Percentiles rank a stretch among this genome's conserved stretches.
These are phyloP conservation scores for Ochropleura plecta DNA, from an alignment of 2,888 invertebrate genomes.

Conservation along the genomic window DNA sequence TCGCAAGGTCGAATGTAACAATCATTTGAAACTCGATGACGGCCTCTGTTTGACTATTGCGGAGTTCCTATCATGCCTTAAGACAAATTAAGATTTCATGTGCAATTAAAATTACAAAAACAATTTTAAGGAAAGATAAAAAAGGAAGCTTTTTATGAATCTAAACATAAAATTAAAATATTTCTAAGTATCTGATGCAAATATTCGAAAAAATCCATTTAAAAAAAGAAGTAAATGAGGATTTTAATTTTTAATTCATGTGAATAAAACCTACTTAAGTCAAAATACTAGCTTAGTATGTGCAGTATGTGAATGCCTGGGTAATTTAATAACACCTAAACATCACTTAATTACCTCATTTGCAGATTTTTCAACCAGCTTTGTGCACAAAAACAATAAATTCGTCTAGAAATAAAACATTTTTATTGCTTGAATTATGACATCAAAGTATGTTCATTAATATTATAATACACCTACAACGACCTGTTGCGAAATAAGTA, in stretches of 20 bases:
- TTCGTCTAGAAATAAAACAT: background rate
- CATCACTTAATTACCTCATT: background rate
- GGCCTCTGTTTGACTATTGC: slow-evolving; percentile 12
- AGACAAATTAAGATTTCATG: slow-evolving; percentile 27
- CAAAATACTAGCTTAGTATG: background rate
- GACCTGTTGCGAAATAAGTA: background rate
- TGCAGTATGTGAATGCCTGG: background rate
- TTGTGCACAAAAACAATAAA: background rate
- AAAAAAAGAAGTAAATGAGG: background rate
- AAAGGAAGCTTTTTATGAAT: slow-evolving; percentile 11
- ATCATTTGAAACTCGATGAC: slow-evolving; percentile 41
- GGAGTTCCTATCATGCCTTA: slow-evolving; percentile 32
- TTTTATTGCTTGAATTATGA: background rate
- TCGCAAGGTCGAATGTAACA: slow-evolving; percentile 40
- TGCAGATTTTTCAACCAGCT: background rate
- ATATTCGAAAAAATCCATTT: background rate
- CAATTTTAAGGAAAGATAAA: slow-evolving; percentile 1
- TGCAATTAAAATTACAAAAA: slow-evolving; percentile 11
- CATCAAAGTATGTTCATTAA: background rate
- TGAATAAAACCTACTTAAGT: background rate
- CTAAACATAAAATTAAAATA: background rate
- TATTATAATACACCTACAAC: background rate
- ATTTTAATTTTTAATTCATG: background rate
- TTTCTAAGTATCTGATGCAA: background rate
- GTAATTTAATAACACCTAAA: background rate